Percentiles rank a stretch among this genome's conserved stretches.
These are phyloP conservation scores for Acanthurus tractus DNA, from an alignment of 2,797 vertebrate species.

Conservation along the genomic window DNA sequence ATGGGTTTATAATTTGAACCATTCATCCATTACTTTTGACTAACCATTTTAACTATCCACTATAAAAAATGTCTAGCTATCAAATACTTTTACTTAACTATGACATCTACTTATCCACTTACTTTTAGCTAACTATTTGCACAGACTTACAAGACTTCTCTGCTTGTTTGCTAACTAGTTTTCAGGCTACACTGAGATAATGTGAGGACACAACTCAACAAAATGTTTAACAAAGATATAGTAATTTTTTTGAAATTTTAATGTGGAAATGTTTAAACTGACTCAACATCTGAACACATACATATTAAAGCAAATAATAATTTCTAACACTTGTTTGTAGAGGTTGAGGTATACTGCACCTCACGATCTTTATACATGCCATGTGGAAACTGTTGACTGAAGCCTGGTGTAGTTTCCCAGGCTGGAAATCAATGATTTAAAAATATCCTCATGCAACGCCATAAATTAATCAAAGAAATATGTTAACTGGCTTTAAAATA, in stretches of 20 bases:
- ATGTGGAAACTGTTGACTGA: neutral
- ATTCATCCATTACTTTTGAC: neutral
- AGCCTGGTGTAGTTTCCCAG: neutral
- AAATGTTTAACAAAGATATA: too few species aligned
- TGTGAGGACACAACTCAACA: too few species aligned
- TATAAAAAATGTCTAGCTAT: too few species aligned
- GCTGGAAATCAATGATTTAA: constrained; percentile 4
- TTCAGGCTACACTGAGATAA: neutral
- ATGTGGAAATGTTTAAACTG: neutral
- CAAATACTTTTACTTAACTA: too few species aligned
- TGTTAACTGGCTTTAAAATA: neutral
- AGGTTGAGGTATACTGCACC: neutral
- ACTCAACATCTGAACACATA: neutral
- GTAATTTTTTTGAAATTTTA: too few species aligned
- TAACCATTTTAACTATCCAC: too few species aligned
- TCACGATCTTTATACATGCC: neutral
- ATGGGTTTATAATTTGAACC: neutral
- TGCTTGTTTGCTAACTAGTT: neutral
- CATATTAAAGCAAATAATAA: neutral
- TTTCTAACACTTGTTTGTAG: neutral
- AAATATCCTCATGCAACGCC: neutral
- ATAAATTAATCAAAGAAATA: neutral
- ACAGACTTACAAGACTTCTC: too few species aligned
- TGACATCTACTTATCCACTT: too few species aligned
- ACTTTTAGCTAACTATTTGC: neutral